Evolutionary conservation across 1,140 invertebrate species (phyloP), one percentile per base, ranked within the genome.

Genomic region (Coptotermes formosanus): DNA sequence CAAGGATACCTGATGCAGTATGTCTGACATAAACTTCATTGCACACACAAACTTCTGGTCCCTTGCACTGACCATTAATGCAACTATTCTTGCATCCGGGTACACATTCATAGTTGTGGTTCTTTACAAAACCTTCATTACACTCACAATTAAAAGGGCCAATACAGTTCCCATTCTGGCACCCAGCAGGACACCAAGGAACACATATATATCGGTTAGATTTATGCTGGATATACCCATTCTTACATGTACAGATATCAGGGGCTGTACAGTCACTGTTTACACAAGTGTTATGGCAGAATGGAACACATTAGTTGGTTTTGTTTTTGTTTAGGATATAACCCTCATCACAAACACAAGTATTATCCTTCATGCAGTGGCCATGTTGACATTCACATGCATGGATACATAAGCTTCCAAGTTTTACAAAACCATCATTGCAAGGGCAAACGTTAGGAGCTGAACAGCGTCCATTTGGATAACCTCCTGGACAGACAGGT

Each of bases 131-230:
- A 3, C 89, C 89, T 32, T 84, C 43, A 87, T 89, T 86, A 83
- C 89, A 90, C 0, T 59, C 69, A 87, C 89, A 90, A n/a, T 87
- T 44, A 19, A 89, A 81, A 2, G 87, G 88, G 7, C 87, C 89
- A 6, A 88, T 69, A 44, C 89, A 90, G 48, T 59, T 19, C 4
- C 88, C 89, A 75, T 89, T 88, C 21, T 43, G 69, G 84, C 90
- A 90, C 16, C 92, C 91, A 12, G 91, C 90, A 2, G 90, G 90
- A 87, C 95, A 96, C 25, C 90, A 88, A 0, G 95, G 94, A 9
- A 91, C 83, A 88, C 95, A 96, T 85, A 30, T 48, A 45, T 82
- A 55, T 44, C 19, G 55, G 30, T 32, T 38, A 16, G 59, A 9
- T 25, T 64, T 38, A 43, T 85, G 21, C 64, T 85, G 7, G 3